These are phyloP conservation scores for Drymodes brunneopygia DNA, from an alignment of 2,113 vertebrate genomes.

Conservation along the genomic window DNA sequence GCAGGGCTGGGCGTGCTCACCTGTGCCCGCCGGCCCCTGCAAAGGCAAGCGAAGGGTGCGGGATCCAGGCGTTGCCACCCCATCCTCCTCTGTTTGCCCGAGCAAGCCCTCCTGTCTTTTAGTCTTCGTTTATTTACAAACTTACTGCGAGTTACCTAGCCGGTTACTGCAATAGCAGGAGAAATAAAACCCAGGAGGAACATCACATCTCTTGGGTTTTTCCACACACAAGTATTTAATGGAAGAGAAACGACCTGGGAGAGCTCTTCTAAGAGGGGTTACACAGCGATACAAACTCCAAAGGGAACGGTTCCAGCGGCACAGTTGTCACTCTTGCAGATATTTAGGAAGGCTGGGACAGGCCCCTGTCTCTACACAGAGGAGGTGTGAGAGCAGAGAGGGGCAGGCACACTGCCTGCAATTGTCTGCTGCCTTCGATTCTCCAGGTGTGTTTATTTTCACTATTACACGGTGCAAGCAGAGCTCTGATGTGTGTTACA, in stretches of 20 bases:
- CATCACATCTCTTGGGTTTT: neutral
- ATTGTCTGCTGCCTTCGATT: neutral
- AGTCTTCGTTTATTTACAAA: neutral
- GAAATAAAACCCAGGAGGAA: neutral
- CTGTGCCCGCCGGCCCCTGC: neutral
- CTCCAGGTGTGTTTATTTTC: neutral
- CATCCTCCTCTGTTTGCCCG: neutral
- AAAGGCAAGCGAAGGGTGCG: neutral
- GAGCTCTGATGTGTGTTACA: neutral
- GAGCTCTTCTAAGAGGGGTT: neutral
- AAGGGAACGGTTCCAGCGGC: neutral
- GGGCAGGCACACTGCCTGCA: neutral
- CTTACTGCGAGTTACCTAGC: neutral
- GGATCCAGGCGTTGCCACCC: neutral
- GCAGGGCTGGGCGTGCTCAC: neutral
- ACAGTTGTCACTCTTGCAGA: neutral
- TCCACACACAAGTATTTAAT: neutral
- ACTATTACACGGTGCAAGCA: neutral
- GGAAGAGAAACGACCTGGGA: neutral
- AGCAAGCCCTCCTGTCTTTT: neutral
- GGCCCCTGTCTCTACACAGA: neutral
- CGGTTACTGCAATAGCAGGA: neutral
- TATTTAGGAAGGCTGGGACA: neutral
- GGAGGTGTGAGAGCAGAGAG: fast-evolving
- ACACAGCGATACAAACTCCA: fast-evolving